A percentile compares a stretch with the other conserved stretches of the same genome.
Evolutionary conservation across 2,888 invertebrate genomes (phyloP).

Genomic region (Heliconius hortense): DNA sequence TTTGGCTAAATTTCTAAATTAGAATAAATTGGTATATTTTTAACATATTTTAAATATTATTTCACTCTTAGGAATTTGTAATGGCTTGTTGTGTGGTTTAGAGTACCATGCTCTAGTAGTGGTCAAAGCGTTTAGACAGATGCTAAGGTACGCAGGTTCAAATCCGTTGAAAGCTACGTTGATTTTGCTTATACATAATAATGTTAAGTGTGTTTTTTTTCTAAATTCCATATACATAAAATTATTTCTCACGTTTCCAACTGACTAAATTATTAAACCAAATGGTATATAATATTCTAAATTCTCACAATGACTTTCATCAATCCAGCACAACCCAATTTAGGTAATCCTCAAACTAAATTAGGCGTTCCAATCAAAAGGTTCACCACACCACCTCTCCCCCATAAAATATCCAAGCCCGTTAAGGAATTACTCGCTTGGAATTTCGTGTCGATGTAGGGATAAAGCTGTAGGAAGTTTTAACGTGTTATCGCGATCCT

Average conservation of each 20-base stretch:
- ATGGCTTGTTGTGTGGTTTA: too few relatives aligned
- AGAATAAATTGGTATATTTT: background rate
- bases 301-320: background rate
- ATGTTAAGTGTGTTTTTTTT: too few relatives aligned
- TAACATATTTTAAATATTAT: too few relatives aligned
- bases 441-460: constrained; percentile 46
- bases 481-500: constrained; percentile 43
- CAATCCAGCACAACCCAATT: constrained; percentile 2
- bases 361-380: constrained; percentile 35
- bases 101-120: too few relatives aligned
- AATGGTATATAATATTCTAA: too few relatives aligned
- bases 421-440: constrained; percentile 39
- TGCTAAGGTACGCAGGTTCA: background rate
- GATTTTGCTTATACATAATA: too few relatives aligned
- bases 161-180: background rate
- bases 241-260: background rate
- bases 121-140: too few relatives aligned
- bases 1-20: background rate
- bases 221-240: background rate
- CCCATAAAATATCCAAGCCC: constrained; percentile 41
- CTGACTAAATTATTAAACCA: too few relatives aligned
- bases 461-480: constrained; percentile 49
- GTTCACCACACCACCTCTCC: constrained; percentile 38
- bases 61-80: too few relatives aligned
- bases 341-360: constrained; percentile 28